A percentile compares a stretch with the other conserved stretches of the same genome.
Conservation (phyloP, 2,888 invertebrate species). For the Oscheius sp. region DNA sequence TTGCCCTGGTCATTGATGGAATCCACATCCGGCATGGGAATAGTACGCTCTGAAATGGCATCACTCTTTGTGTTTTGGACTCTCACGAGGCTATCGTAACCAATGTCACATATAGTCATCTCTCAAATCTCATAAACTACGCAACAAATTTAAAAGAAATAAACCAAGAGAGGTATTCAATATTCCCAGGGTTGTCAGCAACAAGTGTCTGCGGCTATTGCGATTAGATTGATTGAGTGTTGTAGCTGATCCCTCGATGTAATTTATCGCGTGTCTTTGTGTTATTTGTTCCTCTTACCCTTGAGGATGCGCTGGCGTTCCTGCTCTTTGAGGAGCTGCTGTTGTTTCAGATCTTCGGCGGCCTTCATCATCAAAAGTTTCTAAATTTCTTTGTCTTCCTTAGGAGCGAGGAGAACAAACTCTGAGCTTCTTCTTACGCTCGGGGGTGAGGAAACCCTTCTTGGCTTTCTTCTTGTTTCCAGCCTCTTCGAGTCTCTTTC, state of each 20-base stretch:
- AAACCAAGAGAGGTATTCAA: too few species aligned
- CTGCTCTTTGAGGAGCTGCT: slow-evolving; percentile 96
- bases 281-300: slow-evolving; percentile 68
- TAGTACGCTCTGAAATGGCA: slow-evolving; percentile 87
- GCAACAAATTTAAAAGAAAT: too few species aligned
- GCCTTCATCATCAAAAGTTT: slow-evolving; percentile 99
- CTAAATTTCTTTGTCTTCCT: slow-evolving; percentile 73
- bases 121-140: too few species aligned
- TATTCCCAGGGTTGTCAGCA: slow-evolving; percentile 8
- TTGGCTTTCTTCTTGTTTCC: slow-evolving; percentile 98
- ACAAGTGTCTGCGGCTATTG: background rate
- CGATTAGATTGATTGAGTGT: slow-evolving; percentile 15
- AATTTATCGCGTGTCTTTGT: background rate
- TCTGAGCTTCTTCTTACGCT: slow-evolving; percentile 99
- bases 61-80: too few species aligned
- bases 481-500: slow-evolving; percentile 96
- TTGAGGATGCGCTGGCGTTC: slow-evolving; percentile 81
- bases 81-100: too few species aligned
- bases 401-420: slow-evolving; percentile 75
- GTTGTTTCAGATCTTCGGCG: slow-evolving; percentile 97
- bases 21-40: slow-evolving; percentile 86
- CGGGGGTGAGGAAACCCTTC: slow-evolving; percentile 99
- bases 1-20: slow-evolving; percentile 81
- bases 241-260: background rate
- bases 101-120: too few species aligned